These are phyloP conservation scores for Muscicapa adusta DNA, from an alignment of 2,113 vertebrate genomes.

Conservation along the genomic window DNA sequence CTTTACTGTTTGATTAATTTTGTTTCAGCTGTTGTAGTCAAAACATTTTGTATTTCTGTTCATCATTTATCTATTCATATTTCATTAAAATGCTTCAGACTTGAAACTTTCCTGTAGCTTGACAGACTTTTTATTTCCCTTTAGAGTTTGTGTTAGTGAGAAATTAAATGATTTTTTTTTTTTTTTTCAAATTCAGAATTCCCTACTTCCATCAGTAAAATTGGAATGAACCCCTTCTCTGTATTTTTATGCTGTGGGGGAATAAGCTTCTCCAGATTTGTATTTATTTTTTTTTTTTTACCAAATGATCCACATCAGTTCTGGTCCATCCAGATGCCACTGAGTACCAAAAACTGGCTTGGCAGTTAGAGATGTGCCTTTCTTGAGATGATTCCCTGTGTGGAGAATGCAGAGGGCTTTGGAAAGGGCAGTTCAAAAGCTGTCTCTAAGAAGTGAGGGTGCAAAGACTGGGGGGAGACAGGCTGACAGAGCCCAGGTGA, in stretches of 20 bases:
- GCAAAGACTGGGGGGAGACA: not conserved
- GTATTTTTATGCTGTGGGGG: not conserved
- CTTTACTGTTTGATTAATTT: not conserved
- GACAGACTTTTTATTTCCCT: not conserved
- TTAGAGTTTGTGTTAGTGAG: not conserved
- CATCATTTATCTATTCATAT: not conserved
- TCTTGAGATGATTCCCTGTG: not conserved
- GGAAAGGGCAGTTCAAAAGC: not conserved
- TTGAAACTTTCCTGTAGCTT: not conserved
- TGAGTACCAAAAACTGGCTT: not conserved
- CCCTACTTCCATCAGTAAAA: not conserved
- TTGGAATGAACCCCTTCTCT: not conserved
- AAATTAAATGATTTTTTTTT: not conserved
- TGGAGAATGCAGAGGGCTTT: not conserved
- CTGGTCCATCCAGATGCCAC: not conserved
- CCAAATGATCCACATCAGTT: not conserved
- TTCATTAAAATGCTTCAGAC: not conserved
- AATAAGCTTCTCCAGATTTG: not conserved
- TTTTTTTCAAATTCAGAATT: not conserved
- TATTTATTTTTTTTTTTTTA: too few relatives aligned
- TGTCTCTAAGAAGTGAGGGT: not conserved
- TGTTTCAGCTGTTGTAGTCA: not conserved
- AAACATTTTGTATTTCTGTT: not conserved
- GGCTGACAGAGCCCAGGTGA: not conserved
- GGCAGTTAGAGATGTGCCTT: not conserved